A percentile compares a stretch with the other conserved stretches of the same genome.
phyloP scores from a whole-genome alignment of 2,888 invertebrate species.

The Thereva unica region DNA sequence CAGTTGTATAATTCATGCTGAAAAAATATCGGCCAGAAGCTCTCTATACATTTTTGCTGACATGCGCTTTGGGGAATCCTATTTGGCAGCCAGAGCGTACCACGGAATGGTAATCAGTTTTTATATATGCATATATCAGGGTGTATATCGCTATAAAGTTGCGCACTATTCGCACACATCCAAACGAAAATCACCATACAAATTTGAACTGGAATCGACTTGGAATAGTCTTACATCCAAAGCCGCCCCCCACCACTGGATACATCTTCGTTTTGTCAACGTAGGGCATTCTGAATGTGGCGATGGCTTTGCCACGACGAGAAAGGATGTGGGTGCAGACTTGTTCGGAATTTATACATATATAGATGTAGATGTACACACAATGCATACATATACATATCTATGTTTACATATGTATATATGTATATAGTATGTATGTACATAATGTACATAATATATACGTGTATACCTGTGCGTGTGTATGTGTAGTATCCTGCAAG shows the following conservation, averaged over 20 bases:
- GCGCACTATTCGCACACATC: too few species aligned
- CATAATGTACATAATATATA: not conserved
- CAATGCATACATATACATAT: constrained; percentile 17
- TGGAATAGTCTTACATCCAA: constrained; percentile 25
- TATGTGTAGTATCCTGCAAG: constrained; percentile 16
- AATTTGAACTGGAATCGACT: constrained; percentile 35
- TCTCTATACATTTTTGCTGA: constrained; percentile 28
- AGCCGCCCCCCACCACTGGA: constrained; percentile 7
- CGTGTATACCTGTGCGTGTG: not conserved
- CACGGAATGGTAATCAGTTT: constrained; percentile 16
- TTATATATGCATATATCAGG: constrained; percentile 18
- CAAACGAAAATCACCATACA: constrained; percentile 22
- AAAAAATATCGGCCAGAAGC: constrained; percentile 18
- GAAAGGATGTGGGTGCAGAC: constrained; percentile 5
- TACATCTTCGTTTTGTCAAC: constrained; percentile 39
- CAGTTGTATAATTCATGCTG: not conserved
- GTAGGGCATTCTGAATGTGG: constrained; percentile 27
- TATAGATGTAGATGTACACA: constrained; percentile 20
- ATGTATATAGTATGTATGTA: constrained; percentile 11
- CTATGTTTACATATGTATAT: constrained; percentile 13
- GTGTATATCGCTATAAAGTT: not conserved
- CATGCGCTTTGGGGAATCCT: constrained; percentile 28
- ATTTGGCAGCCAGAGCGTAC: constrained; percentile 3
- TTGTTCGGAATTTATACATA: not conserved
- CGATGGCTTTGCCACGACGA: constrained; percentile 18